phyloP scores from a whole-genome alignment of 2,113 vertebrate genomes.

The Myrmecophaga tridactyla region DNA sequence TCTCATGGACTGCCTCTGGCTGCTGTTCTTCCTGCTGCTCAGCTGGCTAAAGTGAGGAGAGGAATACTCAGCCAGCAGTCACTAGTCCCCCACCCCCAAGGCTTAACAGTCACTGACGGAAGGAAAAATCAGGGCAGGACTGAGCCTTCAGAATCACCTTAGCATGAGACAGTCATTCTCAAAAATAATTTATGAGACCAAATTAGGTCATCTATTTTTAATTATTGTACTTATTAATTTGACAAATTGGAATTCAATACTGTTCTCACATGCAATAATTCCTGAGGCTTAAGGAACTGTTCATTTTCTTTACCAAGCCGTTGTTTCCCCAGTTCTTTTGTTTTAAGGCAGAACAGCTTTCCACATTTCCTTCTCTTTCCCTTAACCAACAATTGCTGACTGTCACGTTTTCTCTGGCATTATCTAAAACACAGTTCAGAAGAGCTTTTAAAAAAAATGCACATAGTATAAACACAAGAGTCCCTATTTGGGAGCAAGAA shows the following conservation, averaged over 20 bases:
- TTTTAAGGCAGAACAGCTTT: constrained; percentile 32
- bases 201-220: constrained; percentile 73
- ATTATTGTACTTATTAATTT: constrained; percentile 71
- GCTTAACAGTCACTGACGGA: neutral
- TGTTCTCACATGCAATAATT: constrained; percentile 49
- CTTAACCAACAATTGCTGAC: constrained; percentile 25
- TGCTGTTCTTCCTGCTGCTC: neutral
- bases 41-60: neutral
- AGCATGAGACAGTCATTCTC: constrained; percentile 41
- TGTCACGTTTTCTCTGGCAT: neutral
- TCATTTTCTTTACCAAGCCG: neutral
- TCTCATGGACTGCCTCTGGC: neutral
- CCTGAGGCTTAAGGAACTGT: constrained; percentile 16
- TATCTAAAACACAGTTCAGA: constrained; percentile 45
- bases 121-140: constrained; percentile 17
- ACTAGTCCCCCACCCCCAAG: neutral
- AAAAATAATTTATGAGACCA: constrained; percentile 67
- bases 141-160: constrained; percentile 25
- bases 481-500: constrained; percentile 42
- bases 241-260: constrained; percentile 63
- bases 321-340: constrained; percentile 52
- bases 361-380: constrained; percentile 18
- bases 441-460: neutral
- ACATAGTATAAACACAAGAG: neutral
- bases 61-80: neutral